These are phyloP conservation scores for Hydrolagus colliei DNA, from an alignment of 2,797 vertebrate species.

Conservation along the genomic window DNA sequence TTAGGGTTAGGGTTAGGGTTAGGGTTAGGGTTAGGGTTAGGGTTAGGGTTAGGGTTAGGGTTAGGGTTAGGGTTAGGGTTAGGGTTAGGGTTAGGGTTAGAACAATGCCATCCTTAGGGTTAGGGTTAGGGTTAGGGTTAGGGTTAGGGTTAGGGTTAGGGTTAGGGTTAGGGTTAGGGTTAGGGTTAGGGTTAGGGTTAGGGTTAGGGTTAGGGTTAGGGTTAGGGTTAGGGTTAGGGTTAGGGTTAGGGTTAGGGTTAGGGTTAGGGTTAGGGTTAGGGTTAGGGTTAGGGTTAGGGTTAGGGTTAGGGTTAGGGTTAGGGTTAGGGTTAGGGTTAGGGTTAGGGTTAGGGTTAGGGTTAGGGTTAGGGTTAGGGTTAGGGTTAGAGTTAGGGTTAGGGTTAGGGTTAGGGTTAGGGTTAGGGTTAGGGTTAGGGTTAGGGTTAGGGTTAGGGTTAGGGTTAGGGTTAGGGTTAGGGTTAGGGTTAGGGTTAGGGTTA, in stretches of 20 bases:
- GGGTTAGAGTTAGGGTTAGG: too few species aligned
- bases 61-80: background rate
- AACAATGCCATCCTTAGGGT: too few species aligned
- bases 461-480: slow-evolving; percentile 4
- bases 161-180: background rate
- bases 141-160: background rate
- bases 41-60: background rate
- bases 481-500: slow-evolving; percentile 7
- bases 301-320: slow-evolving; percentile 1
- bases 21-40: too few species aligned
- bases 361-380: background rate
- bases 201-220: too few species aligned
- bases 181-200: background rate
- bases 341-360: slow-evolving; percentile 18
- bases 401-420: slow-evolving; percentile 7
- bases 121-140: background rate
- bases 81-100: background rate
- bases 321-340: background rate
- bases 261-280: background rate
- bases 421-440: background rate
- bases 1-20: too few species aligned
- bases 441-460: background rate
- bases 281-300: slow-evolving; percentile 6
- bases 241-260: background rate
- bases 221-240: slow-evolving; percentile 6